Evolutionary conservation across 92 coral and sea anemone genomes (phyloP).

Genomic region (Heteractis magnifica): DNA sequence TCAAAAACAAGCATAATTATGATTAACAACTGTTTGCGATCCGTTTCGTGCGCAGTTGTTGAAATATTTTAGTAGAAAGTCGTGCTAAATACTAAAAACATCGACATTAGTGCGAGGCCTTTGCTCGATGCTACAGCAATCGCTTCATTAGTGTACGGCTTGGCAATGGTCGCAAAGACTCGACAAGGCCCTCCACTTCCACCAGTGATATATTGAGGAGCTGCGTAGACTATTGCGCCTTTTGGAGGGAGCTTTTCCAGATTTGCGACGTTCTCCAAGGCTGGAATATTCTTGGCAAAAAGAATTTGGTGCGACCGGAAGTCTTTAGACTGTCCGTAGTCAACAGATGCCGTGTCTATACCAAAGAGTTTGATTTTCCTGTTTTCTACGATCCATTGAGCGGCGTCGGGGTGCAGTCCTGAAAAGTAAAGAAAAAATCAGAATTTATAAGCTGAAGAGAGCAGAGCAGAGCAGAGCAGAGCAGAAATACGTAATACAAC

Average conservation of each 20-base stretch:
- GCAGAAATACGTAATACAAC: not conserved
- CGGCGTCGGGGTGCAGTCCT: slow-evolving; percentile 49
- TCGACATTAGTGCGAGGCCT: not conserved
- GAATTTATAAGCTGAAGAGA: not conserved
- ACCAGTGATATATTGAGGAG: slow-evolving; percentile 65
- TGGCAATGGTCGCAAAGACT: slow-evolving; percentile 49
- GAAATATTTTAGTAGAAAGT: too few relatives aligned
- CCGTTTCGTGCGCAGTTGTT: too few relatives aligned
- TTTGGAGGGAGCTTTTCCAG: slow-evolving; percentile 65
- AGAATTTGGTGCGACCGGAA: slow-evolving; percentile 54
- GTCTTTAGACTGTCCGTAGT: slow-evolving; percentile 65
- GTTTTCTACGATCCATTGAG: slow-evolving; percentile 34
- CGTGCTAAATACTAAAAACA: not conserved
- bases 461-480: too few relatives aligned
- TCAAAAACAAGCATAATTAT: too few relatives aligned
- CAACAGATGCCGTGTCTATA: slow-evolving; percentile 71
- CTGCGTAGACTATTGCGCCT: slow-evolving; percentile 67
- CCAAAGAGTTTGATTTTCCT: slow-evolving; percentile 67
- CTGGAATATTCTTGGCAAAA: slow-evolving; percentile 53
- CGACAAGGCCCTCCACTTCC: slow-evolving; percentile 79
- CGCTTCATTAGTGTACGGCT: slow-evolving; percentile 1
- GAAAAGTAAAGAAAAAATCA: not conserved
- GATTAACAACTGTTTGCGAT: too few relatives aligned
- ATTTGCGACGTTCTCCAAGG: slow-evolving; percentile 73
- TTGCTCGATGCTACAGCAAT: not conserved